Evolutionary conservation across 2,888 invertebrate genomes (phyloP), one percentile per base, ranked within the genome.

Genomic region (Synanthedon myopaeformis): DNA sequence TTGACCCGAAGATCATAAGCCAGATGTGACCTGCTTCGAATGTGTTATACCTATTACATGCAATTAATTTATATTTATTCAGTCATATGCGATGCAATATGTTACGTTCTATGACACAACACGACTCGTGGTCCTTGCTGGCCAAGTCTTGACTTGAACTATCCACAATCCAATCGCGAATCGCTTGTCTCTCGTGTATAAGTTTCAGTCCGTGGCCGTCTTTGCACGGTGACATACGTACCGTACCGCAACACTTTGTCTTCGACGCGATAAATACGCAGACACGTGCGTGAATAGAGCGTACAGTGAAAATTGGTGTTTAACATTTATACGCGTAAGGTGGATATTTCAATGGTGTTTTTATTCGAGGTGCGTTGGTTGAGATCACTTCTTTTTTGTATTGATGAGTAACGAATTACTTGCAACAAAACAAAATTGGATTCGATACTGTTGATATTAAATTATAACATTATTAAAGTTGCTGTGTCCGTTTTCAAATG

Each of bases 31-130:
- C 35, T 35, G 35, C 35, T 35, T 35, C 35, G 35, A 8, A 10
- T 10, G 35, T 35, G 8, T 35, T 35, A 35, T 35, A 35, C 35
- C 35, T 28, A 35, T 10, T 35, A 35, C 35, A 35, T 10, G 35
- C 35, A 35, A 35, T 35, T 35, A 35, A 35, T 35, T 35, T 35
- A 35, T 35, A 35, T 35, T 10, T 35, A 35, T 35, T 35, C 35
- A 35, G 14, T 14, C 45, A n/a, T 8, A 55, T 49, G 51, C 28
- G 52, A 56, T 49, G 55, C 53, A 55, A 50, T 52, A 53, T 60
- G 67, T 67, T 71, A 70, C 66, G 69, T 71, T 67, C 64, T 72
- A 66, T 72, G 72, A 72, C 70, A 72, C 70, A 72, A 74, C 41
- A 35, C 6, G 3, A 10, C 41, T 23, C 13, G n/a, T 23, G 57